Percentiles rank a stretch among this genome's conserved stretches.
These are phyloP conservation scores for Hesperophylax magnus DNA, from an alignment of 1,140 invertebrate species.

Conservation along the genomic window DNA sequence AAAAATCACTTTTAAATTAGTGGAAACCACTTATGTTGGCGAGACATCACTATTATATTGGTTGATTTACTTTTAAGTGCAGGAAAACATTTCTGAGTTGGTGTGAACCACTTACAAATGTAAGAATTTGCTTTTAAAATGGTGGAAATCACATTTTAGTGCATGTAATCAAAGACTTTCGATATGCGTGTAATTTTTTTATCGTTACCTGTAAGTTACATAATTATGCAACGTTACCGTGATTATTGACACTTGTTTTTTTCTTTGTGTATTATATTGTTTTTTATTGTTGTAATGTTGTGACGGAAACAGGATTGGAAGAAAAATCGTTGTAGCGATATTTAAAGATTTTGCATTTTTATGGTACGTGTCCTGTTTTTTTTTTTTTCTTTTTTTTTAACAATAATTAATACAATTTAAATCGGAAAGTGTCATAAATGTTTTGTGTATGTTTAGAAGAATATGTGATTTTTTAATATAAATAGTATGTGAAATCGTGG, in stretches of 20 bases:
- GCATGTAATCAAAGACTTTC: too few species aligned
- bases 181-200: slow-evolving; percentile 18
- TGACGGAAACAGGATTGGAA: not conserved
- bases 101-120: too few species aligned
- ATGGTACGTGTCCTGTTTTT: slow-evolving; percentile 10
- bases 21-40: too few species aligned
- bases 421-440: slow-evolving; percentile 8
- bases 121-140: too few species aligned
- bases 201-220: slow-evolving; percentile 16
- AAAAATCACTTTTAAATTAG: too few species aligned
- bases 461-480: slow-evolving; percentile 18
- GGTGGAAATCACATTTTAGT: too few species aligned
- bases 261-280: not conserved
- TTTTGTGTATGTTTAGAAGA: slow-evolving; percentile 13
- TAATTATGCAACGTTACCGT: slow-evolving; percentile 18
- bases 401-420: not conserved
- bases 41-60: too few species aligned
- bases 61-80: too few species aligned
- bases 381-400: not conserved
- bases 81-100: too few species aligned
- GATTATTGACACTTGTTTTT: slow-evolving; percentile 5
- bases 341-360: not conserved
- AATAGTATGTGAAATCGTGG: slow-evolving; percentile 4
- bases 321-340: not conserved
- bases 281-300: not conserved